Conservation (phyloP, 2,888 invertebrate genomes). For the Pediacus dermestoides region DNA sequence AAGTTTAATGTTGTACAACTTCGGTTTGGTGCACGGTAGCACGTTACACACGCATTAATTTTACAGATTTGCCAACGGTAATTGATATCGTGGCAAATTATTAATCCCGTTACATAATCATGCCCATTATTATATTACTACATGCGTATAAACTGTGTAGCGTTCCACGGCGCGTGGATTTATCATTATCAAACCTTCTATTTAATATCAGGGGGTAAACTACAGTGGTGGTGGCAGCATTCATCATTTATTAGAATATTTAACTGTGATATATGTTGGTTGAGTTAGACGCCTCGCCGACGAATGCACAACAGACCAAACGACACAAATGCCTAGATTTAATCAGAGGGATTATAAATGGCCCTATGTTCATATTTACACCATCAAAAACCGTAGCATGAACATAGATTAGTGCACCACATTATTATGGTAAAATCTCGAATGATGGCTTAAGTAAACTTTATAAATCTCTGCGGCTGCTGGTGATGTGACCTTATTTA, state of each 20-base stretch:
- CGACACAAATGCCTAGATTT: conserved; percentile 31
- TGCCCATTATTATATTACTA: conserved; percentile 29
- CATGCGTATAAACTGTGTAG: conserved; percentile 19
- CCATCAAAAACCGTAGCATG: not conserved
- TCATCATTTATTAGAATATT: conserved; percentile 33
- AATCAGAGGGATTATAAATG: conserved; percentile 21
- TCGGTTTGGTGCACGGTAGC: too few species aligned
- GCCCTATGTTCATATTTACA: conserved; percentile 3
- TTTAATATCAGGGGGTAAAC: conserved; percentile 20
- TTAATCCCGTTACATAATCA: conserved; percentile 33
- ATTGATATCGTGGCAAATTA: conserved; percentile 31
- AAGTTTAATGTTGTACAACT: conserved; percentile 27
- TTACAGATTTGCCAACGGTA: conserved; percentile 28
- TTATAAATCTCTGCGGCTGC: too few species aligned
- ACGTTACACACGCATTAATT: conserved; percentile 35
- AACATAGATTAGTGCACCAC: not conserved
- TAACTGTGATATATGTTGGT: conserved; percentile 26
- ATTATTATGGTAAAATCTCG: not conserved
- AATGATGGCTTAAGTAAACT: too few species aligned
- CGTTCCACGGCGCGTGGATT: conserved; percentile 23
- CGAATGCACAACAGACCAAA: conserved; percentile 22
- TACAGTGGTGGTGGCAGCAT: conserved; percentile 18
- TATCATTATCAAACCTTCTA: conserved; percentile 31
- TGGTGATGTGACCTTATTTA: too few species aligned
- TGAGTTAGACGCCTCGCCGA: not conserved